Base-by-base conservation (phyloP, 2,797 vertebrate genomes). In the Falco naumanni region DNA sequence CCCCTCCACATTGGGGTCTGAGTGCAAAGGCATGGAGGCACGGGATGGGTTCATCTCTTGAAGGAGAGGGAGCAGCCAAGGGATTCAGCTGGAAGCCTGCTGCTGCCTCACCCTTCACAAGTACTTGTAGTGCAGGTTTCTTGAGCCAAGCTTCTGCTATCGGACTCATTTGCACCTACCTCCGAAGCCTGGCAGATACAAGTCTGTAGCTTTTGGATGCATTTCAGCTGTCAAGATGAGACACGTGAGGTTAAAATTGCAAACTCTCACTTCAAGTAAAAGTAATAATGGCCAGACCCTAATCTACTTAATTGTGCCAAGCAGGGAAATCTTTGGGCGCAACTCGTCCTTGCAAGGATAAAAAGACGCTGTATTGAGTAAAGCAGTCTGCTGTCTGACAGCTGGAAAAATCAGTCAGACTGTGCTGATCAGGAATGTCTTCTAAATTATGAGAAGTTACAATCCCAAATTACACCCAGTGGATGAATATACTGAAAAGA, bases 221-320 rank as follows among this genome's bases (percentile, higher is more conserved):
- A 0, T 70, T 89, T 61, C 43, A 43, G 18, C 51, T 64, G 47
- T 33, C 25, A 9, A 2, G 61, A 19, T 26, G 79, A 85, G 34
- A 51, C 13, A 3, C 2, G 7, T 5, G 10, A 71, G 29, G 41
- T 91, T 87, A 61, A 69, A 84, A 19, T 9, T 3, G 50, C 3
- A 1, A 76, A 24, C 26, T 80, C 37, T 33, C 45, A 17, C 19
- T 59, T 45, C 45, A 45, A 45, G 45, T 66, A 33, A 28, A 63
- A 41, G 19, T 34, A 12, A 1, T 9, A 25, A 14, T 7, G 41
- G 16, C 16, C 2, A 4, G 41, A 9, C 41, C 71, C n/a, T 45
- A 6, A 56, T 14, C 26, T 53, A 5, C 11, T 13, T 11, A 50
- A 13, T 20, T 0, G 2, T n/a, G 31, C 12, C 0, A 0, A 37